Evolutionary conservation across 2,797 vertebrate genomes (phyloP).

Genomic region (Limosa lapponica): DNA sequence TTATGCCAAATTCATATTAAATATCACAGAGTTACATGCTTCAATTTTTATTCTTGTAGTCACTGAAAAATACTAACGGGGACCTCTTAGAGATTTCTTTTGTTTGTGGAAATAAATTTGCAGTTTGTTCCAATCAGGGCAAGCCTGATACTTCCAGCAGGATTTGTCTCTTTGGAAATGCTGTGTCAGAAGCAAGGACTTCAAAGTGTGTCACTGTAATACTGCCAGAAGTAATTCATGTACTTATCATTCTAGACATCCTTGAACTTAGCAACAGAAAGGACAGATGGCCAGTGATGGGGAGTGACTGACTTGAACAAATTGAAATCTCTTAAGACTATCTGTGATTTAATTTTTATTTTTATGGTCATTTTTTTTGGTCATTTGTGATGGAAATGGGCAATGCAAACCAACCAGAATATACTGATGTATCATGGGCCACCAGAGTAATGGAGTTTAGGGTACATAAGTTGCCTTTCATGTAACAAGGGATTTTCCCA

Average conservation of each 20-base stretch:
- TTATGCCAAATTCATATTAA: not conserved
- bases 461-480: not conserved
- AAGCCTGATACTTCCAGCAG: not conserved
- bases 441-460: not conserved
- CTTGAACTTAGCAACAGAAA: not conserved
- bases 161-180: not conserved
- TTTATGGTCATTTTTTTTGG: not conserved
- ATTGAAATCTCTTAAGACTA: slow-evolving; percentile 4
- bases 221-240: slow-evolving; percentile 35
- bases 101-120: not conserved
- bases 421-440: not conserved
- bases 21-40: not conserved
- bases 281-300: slow-evolving; percentile 42
- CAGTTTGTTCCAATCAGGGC: not conserved
- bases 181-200: slow-evolving; percentile 7
- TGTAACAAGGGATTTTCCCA: slow-evolving; percentile 15
- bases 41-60: not conserved
- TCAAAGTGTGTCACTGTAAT: not conserved
- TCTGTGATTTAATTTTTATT: not conserved
- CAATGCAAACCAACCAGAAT: not conserved
- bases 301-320: slow-evolving; percentile 22
- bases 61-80: not conserved
- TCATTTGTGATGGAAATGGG: not conserved
- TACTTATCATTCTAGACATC: slow-evolving; percentile 1
- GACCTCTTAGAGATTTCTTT: not conserved